Evolutionary conservation across 2,797 vertebrate genomes (phyloP).

Genomic region (Sciaenops ocellatus): DNA sequence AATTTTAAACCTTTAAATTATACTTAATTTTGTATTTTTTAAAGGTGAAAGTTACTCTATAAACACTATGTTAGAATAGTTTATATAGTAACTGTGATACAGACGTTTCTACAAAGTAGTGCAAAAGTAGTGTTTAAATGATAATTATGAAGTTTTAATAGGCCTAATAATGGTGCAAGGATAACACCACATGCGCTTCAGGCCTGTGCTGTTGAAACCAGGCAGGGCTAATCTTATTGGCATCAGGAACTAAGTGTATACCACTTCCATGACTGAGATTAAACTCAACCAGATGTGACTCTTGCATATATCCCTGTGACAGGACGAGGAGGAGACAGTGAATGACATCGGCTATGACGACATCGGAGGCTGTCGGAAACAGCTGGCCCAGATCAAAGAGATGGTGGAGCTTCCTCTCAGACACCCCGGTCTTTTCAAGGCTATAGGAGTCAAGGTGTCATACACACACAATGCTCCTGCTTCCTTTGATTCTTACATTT

Average conservation of each 20-base stretch:
- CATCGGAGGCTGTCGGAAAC: conserved; percentile 95
- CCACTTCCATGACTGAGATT: background rate
- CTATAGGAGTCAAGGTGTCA: conserved; percentile 95
- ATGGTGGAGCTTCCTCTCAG: conserved; percentile 97
- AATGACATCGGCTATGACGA: conserved; percentile 97
- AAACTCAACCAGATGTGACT: background rate
- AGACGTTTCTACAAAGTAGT: no score
- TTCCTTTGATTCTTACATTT: background rate
- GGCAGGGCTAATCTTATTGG: no score
- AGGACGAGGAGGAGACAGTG: conserved; percentile 97
- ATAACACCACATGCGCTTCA: no score
- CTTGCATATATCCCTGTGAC: conserved; percentile 9
- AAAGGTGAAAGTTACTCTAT: no score
- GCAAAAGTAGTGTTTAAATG: no score
- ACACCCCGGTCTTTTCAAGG: conserved; percentile 96
- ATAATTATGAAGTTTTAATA: no score
- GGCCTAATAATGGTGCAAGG: no score
- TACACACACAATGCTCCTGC: background rate
- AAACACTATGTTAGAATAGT: no score
- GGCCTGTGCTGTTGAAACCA: no score
- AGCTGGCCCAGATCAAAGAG: conserved; percentile 96
- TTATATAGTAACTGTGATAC: no score
- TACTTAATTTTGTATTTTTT: no score
- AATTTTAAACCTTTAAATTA: background rate
- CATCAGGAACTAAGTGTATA: no score